phyloP scores from a whole-genome alignment of 2,797 vertebrate genomes.

The Girardinus metallicus region DNA sequence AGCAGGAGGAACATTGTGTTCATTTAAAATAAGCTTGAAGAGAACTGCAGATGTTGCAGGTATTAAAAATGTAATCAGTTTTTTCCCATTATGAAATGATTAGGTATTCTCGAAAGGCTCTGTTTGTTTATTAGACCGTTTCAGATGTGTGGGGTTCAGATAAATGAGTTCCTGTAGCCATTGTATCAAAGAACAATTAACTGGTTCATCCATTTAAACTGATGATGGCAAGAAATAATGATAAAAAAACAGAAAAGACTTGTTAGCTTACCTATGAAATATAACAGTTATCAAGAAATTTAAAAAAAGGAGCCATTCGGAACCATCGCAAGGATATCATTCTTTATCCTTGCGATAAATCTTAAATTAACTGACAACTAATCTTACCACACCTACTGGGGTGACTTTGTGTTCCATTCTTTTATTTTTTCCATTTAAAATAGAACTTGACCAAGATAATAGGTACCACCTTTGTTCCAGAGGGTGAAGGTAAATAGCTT shows the following conservation, averaged over 20 bases:
- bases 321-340: too few relatives aligned
- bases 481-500: background rate
- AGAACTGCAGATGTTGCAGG: conserved; percentile 37
- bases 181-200: conserved; percentile 51
- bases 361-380: background rate
- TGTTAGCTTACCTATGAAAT: conserved; percentile 1
- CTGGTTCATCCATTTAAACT: conserved; percentile 45
- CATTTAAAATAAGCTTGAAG: conserved; percentile 7
- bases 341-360: background rate
- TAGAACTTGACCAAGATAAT: background rate
- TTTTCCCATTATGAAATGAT: conserved; percentile 42
- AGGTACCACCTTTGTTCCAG: background rate
- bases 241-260: background rate
- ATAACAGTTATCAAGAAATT: conserved; percentile 19
- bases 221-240: conserved; percentile 22
- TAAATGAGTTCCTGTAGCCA: conserved; percentile 52
- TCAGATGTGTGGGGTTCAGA: conserved; percentile 48
- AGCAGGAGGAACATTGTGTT: background rate
- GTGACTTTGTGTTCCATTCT: background rate
- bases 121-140: conserved; percentile 60
- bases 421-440: background rate
- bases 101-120: conserved; percentile 41
- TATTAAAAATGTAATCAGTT: conserved; percentile 45
- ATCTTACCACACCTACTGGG: background rate
- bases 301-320: background rate